A percentile compares a stretch with the other conserved stretches of the same genome.
Conservation (phyloP, 2,113 vertebrate species). For the Dipodomys merriami region DNA sequence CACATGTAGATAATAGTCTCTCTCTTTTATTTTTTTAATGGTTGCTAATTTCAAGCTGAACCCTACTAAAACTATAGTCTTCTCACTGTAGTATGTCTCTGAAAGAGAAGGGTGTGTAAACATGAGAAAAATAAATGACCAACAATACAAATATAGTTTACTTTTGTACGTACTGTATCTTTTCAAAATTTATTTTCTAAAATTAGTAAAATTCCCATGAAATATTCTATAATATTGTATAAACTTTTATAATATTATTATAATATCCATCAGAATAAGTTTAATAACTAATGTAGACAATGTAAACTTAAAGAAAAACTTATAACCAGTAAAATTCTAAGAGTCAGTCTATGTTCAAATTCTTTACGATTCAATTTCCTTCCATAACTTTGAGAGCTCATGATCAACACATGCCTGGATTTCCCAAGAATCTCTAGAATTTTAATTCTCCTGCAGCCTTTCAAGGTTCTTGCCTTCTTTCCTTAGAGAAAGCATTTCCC, state of each 20-base stretch:
- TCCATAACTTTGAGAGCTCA: neutral
- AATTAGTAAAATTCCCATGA: conserved; percentile 51
- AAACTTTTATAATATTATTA: neutral
- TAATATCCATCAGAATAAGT: neutral
- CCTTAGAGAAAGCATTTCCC: conserved; percentile 44
- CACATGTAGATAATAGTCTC: too few relatives aligned
- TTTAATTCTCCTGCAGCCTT: conserved; percentile 26
- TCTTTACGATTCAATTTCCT: neutral
- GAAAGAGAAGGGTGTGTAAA: neutral
- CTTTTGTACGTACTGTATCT: neutral
- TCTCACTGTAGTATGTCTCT: neutral
- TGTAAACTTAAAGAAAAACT: neutral
- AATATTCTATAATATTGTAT: neutral
- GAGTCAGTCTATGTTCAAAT: conserved; percentile 24
- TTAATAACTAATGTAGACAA: neutral
- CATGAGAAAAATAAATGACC: neutral
- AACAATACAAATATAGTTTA: neutral
- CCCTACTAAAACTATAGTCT: conserved; percentile 24
- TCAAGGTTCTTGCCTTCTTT: neutral
- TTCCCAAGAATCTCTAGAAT: conserved; percentile 20
- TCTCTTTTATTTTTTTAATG: neutral
- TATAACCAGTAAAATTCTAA: neutral
- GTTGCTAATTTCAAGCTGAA: conserved; percentile 47
- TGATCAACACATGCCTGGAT: neutral
- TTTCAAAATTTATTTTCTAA: conserved; percentile 40